A percentile compares a stretch with the other conserved stretches of the same genome.
phyloP scores from a whole-genome alignment of 2,797 vertebrate genomes.

The Eurystomus glaucurus region DNA sequence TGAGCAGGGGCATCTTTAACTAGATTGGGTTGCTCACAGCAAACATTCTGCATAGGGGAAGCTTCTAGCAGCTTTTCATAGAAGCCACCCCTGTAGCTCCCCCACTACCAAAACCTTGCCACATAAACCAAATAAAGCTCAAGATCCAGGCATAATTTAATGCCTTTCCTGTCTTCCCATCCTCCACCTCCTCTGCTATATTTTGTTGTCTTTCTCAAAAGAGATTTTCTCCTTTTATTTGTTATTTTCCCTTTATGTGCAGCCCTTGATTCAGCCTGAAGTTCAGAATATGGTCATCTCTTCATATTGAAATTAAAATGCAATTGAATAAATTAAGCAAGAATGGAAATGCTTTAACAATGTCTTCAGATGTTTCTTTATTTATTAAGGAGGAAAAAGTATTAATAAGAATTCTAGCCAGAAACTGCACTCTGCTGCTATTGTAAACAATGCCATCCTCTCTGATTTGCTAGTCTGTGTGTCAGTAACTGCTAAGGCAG shows the following conservation, averaged over 20 bases:
- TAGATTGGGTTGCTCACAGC: background rate
- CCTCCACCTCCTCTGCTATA: background rate
- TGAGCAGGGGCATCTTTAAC: too few relatives aligned
- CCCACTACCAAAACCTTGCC: background rate
- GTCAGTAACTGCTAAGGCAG: background rate
- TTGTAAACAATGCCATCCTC: background rate
- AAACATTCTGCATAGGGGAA: background rate
- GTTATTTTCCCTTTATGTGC: slow-evolving; percentile 13
- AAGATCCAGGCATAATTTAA: background rate
- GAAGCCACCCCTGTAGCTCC: too few relatives aligned
- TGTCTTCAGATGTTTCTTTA: background rate
- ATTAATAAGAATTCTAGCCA: slow-evolving; percentile 25
- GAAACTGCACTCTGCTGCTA: slow-evolving; percentile 9
- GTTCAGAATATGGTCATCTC: slow-evolving; percentile 49
- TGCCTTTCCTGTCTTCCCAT: background rate
- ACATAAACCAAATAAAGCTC: background rate
- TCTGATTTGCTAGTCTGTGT: background rate
- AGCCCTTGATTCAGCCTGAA: slow-evolving; percentile 55
- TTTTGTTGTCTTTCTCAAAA: background rate
- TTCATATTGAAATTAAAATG: slow-evolving; percentile 71
- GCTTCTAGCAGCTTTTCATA: background rate
- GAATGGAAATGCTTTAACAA: slow-evolving; percentile 43
- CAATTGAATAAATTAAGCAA: slow-evolving; percentile 52
- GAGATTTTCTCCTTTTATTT: slow-evolving; percentile 28
- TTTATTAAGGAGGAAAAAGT: slow-evolving; percentile 48